A percentile compares a stretch with the other conserved stretches of the same genome.
Evolutionary conservation across 2,113 vertebrate species (phyloP).

Genomic region (Tragulus kanchil): DNA sequence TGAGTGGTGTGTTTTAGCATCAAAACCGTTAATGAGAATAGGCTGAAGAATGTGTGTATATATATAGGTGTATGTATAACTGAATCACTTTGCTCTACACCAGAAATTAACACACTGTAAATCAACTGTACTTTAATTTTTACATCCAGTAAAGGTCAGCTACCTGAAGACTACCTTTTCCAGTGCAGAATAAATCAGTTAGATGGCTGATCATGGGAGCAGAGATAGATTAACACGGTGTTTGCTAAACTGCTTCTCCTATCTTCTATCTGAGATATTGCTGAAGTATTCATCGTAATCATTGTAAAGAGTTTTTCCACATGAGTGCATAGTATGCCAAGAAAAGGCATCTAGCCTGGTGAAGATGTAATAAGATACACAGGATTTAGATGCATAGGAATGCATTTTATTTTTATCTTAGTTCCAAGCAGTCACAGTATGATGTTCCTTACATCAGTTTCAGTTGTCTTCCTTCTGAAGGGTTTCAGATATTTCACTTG

Average conservation of each 20-base stretch:
- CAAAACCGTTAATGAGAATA: not conserved
- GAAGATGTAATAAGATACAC: not conserved
- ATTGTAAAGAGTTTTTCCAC: not conserved
- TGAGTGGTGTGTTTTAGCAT: not conserved
- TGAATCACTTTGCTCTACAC: not conserved
- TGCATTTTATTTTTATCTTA: slow-evolving; percentile 2
- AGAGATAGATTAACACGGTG: not conserved
- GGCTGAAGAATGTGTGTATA: not conserved
- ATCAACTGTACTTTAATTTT: not conserved
- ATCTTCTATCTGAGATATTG: not conserved
- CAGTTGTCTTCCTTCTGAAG: not conserved
- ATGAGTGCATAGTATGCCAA: not conserved
- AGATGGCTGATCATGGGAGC: not conserved
- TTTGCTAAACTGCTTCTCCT: not conserved
- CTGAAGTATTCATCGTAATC: not conserved
- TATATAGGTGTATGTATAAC: not conserved
- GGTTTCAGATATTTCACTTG: not conserved
- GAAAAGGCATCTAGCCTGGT: not conserved
- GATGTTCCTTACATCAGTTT: not conserved
- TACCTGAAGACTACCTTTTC: not conserved
- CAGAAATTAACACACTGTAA: not conserved
- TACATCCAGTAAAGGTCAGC: not conserved
- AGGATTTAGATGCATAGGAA: not conserved
- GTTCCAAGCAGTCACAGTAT: not conserved
- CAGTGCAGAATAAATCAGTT: not conserved